Evolutionary conservation across 2,888 invertebrate genomes (phyloP), one percentile per base, ranked within the genome.

Genomic region (Eudasyphora cyanicolor): DNA sequence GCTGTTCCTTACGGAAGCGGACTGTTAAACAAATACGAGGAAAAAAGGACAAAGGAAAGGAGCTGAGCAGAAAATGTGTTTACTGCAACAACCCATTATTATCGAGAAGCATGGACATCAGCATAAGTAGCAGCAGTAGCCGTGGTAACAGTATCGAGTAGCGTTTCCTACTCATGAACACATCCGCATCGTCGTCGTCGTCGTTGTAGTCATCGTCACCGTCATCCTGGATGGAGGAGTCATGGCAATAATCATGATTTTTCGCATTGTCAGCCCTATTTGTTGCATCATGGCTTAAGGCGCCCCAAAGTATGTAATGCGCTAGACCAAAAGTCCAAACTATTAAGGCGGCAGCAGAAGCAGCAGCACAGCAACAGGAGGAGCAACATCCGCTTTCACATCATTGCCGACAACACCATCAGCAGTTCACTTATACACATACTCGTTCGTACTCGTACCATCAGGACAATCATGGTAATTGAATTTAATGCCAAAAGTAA

Each of bases 221-320:
- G 0, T 60, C 4, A 27, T 24, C 2, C 57, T 10, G 3, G 57
- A 24, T 10, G 10, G 10, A 1, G 10, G 10, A 2, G 19, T 19
- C 35, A 12, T 7, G 21, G 6, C 8, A 4, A 38, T 67, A 21
- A 38, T 38, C 67, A 42, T 67, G 3, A 38, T 42, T 76, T 77
- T 79, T 79, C 51, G 76, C 79, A 73, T 62, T 74, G 82, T 79
- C 82, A 83, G 79, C 76, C 64, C 42, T 83, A 83, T 77, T 83
- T 76, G 76, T 83, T 83, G 79, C 79, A 79, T 79, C 21, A 67
- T 78, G 78, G 54, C 69, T 54, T 67, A 60, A 79, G 60, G 24
- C 54, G 10, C 32, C 62, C 29, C 17, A 57, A 73, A 73, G 73
- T 73, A 60, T 73, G 73, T 73, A 73, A 73, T 73, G 27, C 73